Evolutionary conservation across 1,140 invertebrate genomes (phyloP).

Genomic region (Drosophila ercepeae): DNA sequence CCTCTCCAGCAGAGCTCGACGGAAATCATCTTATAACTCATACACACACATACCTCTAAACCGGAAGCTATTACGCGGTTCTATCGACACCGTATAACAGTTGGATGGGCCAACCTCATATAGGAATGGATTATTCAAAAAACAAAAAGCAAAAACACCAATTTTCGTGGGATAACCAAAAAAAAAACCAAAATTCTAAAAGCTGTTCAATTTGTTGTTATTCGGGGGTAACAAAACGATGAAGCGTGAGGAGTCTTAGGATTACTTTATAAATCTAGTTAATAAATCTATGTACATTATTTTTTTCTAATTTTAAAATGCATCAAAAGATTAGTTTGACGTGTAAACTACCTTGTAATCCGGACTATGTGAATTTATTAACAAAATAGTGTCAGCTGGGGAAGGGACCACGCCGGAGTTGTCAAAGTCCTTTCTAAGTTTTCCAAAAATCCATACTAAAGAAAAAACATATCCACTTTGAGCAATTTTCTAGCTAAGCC

Average conservation of each 20-base stretch:
- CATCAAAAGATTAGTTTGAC: slow-evolving; percentile 31
- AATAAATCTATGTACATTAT: slow-evolving; percentile 46
- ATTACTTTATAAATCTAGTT: slow-evolving; percentile 26
- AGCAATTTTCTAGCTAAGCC: slow-evolving; percentile 10
- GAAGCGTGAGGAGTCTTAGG: slow-evolving; percentile 18
- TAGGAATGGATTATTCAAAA: slow-evolving; percentile 39
- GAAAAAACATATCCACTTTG: slow-evolving; percentile 52
- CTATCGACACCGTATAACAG: slow-evolving; percentile 19
- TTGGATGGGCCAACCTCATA: slow-evolving; percentile 13
- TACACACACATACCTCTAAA: slow-evolving; percentile 42
- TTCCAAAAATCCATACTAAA: slow-evolving; percentile 23
- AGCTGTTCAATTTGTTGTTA: slow-evolving; percentile 73
- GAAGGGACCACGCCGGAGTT: slow-evolving; percentile 30
- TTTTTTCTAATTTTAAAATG: slow-evolving; percentile 38
- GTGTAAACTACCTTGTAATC: slow-evolving; percentile 16
- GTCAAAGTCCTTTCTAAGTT: slow-evolving; percentile 27
- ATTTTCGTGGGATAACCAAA: slow-evolving; percentile 17
- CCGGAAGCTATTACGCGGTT: slow-evolving; percentile 15
- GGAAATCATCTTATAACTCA: slow-evolving; percentile 78
- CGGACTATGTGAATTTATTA: slow-evolving; percentile 59
- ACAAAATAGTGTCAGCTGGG: slow-evolving; percentile 19
- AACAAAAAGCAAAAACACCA: slow-evolving; percentile 21
- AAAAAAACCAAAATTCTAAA: slow-evolving; percentile 33
- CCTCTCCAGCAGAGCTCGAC: slow-evolving; percentile 73
- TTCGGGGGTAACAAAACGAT: slow-evolving; percentile 61